Evolutionary conservation across 2,888 invertebrate genomes (phyloP).

Genomic region (Scaptomyza cyrtandrae): DNA sequence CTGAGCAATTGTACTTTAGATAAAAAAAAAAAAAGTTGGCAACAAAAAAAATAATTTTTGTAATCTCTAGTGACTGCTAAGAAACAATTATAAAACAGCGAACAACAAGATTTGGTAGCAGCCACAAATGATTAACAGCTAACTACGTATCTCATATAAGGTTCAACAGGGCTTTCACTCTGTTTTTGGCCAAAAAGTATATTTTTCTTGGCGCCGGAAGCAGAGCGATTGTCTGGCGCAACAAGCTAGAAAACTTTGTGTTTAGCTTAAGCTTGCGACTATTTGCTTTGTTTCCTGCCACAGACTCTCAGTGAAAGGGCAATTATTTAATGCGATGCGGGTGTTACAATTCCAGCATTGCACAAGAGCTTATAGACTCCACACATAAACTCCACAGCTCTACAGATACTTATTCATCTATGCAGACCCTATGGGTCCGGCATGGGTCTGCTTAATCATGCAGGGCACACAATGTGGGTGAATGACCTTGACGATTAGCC

Average conservation of each 20-base stretch:
- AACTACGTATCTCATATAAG: slow-evolving; percentile 18
- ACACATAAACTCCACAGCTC: background rate
- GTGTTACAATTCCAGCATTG: slow-evolving; percentile 40
- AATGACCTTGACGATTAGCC: slow-evolving; percentile 72
- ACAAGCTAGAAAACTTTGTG: slow-evolving; percentile 15
- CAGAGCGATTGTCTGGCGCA: slow-evolving; percentile 42
- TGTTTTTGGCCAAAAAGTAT: background rate
- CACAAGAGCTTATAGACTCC: slow-evolving; percentile 29
- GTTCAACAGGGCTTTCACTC: slow-evolving; percentile 45
- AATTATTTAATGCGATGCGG: slow-evolving; percentile 39
- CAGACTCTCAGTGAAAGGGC: slow-evolving; percentile 43
- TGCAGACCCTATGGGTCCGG: slow-evolving; percentile 2
- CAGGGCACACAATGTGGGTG: slow-evolving; percentile 71
- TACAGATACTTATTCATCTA: slow-evolving; percentile 30
- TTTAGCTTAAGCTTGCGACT: slow-evolving; percentile 2
- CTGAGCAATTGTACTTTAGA: slow-evolving; percentile 32
- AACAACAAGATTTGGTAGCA: slow-evolving; percentile 33
- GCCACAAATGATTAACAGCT: slow-evolving; percentile 50
- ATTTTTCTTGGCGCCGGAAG: slow-evolving; percentile 49
- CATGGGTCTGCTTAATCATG: slow-evolving; percentile 39
- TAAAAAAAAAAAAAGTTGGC: background rate
- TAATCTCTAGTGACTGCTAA: slow-evolving; percentile 27
- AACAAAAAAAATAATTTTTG: slow-evolving; percentile 33
- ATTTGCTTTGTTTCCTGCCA: slow-evolving; percentile 35
- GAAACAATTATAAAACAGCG: slow-evolving; percentile 17